Evolutionary conservation across 2,113 vertebrate genomes (phyloP), one percentile per base, ranked within the genome.

Genomic region (Zingel zingel): DNA sequence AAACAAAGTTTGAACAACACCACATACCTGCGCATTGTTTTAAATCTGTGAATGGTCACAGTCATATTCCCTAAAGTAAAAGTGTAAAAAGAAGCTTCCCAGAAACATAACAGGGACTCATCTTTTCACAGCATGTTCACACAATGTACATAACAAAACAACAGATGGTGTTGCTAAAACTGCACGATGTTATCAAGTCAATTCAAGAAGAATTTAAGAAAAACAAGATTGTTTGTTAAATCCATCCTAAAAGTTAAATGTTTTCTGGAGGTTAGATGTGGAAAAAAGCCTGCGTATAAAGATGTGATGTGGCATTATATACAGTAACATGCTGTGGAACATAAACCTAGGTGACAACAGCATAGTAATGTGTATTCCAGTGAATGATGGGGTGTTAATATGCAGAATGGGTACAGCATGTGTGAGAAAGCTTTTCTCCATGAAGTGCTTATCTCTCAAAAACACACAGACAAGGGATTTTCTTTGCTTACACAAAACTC

Each of bases 81-180:
- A 73, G 25, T 12, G 14, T 16, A 51, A 58, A n/a, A 71, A 51
- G 48, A 67, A 14, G 36, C 30, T 36, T 25, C 19, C 16, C 27
- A 64, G 58, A 21, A 72, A 39, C 57, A 23, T 25, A 72, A 57
- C 21, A 36, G 30, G 67, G 10, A 39, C 59, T 43, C 57, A 2
- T 65, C 36, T 57, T 65, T 54, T 78, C 68, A 48, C 75, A 81
- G 68, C 33, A 58, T 80, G 63, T 72, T 85, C 88, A 64, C 71
- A 77, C 71, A 70, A 69, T 18, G 7, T 45, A 64, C 30, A 58
- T 21, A 39, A 81, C 73, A 74, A 84, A 88, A 85, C 51, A 86
- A 79, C 86, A 92, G 78, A 87, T 86, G 89, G 58, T 72, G 76
- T 21, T 14, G 54, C 53, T 43, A 1, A 58, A 54, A 77, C 14